Base-by-base conservation (phyloP, 37 sponge, comb jelly and placozoan genomes). In the Halisarca cf. caerulea region DNA sequence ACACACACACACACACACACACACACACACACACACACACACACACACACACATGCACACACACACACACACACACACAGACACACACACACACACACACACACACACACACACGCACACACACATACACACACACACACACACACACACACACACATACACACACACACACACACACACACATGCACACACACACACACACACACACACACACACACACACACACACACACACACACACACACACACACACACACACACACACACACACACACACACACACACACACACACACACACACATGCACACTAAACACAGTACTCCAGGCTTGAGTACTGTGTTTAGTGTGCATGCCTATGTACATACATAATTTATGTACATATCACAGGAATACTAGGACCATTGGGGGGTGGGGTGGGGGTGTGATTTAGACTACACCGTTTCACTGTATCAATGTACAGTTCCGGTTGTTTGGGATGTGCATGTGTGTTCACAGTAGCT, bases 1-100 rank as follows among this genome's bases (percentile, higher is more conserved):
- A 62, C 28, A 36, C 43, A 35, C 75, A 84, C 85, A 84, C 40
- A 58, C 82, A 81, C 82, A 81, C 82, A 58, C 82, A 81, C 82
- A 59, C 82, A 81, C 44, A 59, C 66, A 82, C 43, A 45, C 51
- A 45, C 51, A 77, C 78, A 77, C 78, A 68, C 69, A 68, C 69
- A 68, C 69, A 59, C 37, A 79, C 80, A 79, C 53, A 79, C 80
- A 51, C 80, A 53, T 28, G n/a, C 80, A 79, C 80, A 79, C 80
- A 44, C 53, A 44, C 53, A 53, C 55, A 79, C 80, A 79, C 53
- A 47, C 58, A 51, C 80, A 53, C 80, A 79, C 58, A 51, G 2
- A 51, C 55, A 79, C 53, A 53, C 55, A 53, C 80, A 79, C 80
- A 79, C 53, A 51, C 55, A 79, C 53, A 79, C 80, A 79, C 53